phyloP scores from a whole-genome alignment of 1,140 invertebrate genomes.

The Chymomyza costata region DNA sequence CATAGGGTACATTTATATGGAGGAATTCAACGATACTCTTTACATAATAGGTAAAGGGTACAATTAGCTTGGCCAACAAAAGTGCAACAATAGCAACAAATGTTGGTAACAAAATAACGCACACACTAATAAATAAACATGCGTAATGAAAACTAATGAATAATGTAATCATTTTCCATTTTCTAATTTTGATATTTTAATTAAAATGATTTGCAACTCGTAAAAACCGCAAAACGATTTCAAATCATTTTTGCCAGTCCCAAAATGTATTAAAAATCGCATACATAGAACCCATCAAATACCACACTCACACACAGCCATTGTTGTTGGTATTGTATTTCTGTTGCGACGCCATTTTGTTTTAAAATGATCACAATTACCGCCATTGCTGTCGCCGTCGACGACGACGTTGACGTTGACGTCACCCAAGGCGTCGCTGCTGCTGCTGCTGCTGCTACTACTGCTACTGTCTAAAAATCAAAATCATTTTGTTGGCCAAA shows the following conservation, averaged over 20 bases:
- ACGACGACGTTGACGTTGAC: no score
- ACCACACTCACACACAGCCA: background rate
- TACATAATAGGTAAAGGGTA: no score
- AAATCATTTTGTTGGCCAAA: constrained; percentile 53
- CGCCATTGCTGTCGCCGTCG: constrained; percentile 36
- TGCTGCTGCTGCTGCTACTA: no score
- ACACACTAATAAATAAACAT: constrained; percentile 66
- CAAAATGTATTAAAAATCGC: constrained; percentile 17
- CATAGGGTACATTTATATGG: no score
- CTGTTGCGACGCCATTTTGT: constrained; percentile 48
- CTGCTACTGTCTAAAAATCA: no score
- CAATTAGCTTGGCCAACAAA: no score
- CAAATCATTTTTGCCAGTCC: constrained; percentile 56
- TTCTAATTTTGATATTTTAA: constrained; percentile 75
- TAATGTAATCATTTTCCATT: constrained; percentile 75
- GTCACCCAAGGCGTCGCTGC: no score
- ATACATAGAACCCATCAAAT: constrained; percentile 45
- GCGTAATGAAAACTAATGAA: constrained; percentile 75
- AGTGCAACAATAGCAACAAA: constrained; percentile 7
- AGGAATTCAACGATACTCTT: no score
- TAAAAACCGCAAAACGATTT: constrained; percentile 75
- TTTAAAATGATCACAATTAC: constrained; percentile 70
- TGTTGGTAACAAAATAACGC: constrained; percentile 24
- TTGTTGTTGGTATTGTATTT: constrained; percentile 12
- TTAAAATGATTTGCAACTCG: constrained; percentile 75